These are phyloP conservation scores for Ispidina picta DNA, from an alignment of 2,797 vertebrate species.

Conservation along the genomic window DNA sequence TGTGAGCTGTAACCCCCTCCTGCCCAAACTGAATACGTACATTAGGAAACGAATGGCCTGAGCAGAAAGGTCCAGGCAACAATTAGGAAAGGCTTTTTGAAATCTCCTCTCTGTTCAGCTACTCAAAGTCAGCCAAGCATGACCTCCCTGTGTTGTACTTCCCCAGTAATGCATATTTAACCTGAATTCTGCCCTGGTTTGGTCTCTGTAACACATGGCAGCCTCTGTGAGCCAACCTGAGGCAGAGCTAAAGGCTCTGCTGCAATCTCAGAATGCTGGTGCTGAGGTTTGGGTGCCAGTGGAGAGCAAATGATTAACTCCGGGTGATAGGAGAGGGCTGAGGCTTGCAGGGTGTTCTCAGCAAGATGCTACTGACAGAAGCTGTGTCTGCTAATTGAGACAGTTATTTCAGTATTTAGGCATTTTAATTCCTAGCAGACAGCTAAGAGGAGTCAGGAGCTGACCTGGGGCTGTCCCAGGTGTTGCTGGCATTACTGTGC, in stretches of 20 bases:
- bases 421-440: neutral
- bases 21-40: neutral
- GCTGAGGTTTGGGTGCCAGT: neutral
- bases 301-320: conserved; percentile 8
- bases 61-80: conserved; percentile 8
- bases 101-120: conserved; percentile 14
- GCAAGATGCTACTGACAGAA: neutral
- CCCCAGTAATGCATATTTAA: conserved; percentile 32
- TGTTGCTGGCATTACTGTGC: neutral
- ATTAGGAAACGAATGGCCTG: neutral
- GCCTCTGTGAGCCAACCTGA: neutral
- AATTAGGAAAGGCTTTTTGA: conserved; percentile 35
- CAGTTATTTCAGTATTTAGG: neutral
- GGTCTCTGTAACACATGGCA: neutral
- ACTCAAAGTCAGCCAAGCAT: neutral
- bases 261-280: neutral
- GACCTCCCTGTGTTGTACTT: conserved; percentile 16
- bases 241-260: neutral
- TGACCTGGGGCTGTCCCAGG: neutral
- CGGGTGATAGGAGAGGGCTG: neutral
- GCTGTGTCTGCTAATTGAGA: neutral
- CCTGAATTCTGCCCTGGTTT: conserved; percentile 28
- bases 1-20: neutral
- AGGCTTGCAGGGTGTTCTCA: neutral
- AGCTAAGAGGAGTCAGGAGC: neutral